Conservation (phyloP, 2,888 invertebrate genomes). For the Eledona agricola region DNA sequence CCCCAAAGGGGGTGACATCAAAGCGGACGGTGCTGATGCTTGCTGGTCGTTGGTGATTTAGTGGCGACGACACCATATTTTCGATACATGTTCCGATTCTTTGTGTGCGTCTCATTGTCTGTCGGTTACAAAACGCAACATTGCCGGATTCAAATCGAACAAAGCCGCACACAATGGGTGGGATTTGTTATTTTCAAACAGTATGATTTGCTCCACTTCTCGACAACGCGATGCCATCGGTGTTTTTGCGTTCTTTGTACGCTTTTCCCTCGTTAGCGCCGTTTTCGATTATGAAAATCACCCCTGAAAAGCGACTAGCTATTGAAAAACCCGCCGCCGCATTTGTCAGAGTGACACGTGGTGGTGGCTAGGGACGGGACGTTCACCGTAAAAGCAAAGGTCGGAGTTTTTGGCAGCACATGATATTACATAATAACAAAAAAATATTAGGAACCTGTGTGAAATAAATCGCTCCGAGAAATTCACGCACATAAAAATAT, state of each 20-base stretch:
- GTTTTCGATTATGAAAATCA: conserved; percentile 23
- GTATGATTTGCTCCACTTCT: conserved; percentile 35
- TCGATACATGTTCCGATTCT: conserved; percentile 26
- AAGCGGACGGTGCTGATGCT: conserved; percentile 13
- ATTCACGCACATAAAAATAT: too few species aligned
- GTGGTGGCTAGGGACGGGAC: too few species aligned
- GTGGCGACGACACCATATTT: conserved; percentile 25
- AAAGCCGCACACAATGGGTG: conserved; percentile 43
- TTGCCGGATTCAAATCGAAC: conserved; percentile 44
- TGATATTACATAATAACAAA: too few species aligned
- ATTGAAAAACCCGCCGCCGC: too few species aligned
- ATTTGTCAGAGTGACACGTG: too few species aligned
- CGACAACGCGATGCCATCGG: conserved; percentile 30
- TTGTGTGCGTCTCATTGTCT: conserved; percentile 31
- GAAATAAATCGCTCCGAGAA: too few species aligned
- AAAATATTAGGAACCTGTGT: too few species aligned
- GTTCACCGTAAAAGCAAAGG: too few species aligned
- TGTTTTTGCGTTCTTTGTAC: conserved; percentile 26
- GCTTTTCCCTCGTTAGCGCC: conserved; percentile 23
- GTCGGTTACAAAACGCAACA: conserved; percentile 40
- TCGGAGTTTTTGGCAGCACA: too few species aligned
- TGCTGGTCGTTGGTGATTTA: too few species aligned
- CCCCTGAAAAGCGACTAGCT: too few species aligned
- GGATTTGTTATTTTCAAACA: conserved; percentile 43
- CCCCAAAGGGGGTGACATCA: conserved; percentile 18